Base-by-base conservation (phyloP, 2,113 vertebrate species). In the Macaca nemestrina region DNA sequence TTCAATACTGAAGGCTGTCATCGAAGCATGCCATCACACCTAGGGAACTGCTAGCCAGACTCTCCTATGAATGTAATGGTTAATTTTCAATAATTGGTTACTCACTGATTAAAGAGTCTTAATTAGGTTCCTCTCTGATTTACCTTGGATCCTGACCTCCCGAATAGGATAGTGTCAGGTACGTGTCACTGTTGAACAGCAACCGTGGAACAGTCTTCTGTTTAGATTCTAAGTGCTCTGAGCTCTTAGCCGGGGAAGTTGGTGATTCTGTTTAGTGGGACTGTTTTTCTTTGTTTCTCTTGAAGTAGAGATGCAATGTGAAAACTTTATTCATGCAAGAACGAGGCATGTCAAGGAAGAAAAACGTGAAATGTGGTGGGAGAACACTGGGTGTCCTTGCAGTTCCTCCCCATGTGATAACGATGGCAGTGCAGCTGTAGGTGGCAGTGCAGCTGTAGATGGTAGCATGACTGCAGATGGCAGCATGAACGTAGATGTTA, bases 11-110 rank as follows among this genome's bases (percentile, higher is more conserved):
- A 43, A 43, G 16, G 8, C 35, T 2, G 4, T 57, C n/a, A 20
- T 25, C 27, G 8, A 48, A 45, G 23, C 0, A 2, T 13, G 3
- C 20, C 0, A 0, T 32, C 0, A 18, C 2, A 2, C 48, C 38
- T 25, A 40, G 50, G 43, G 73, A 17, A 22, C 23, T 0, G 1
- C 6, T 3, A 35, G 2, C 20, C 59, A 52, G 73, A 7, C 27
- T 22, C 27, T 40, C 1, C 16, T 0, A 20, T 23, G 20, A n/a
- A 57, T 1, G 8, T 25, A n/a, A 25, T 0, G 0, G 94, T 27
- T 30, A 4, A 25, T 72, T 78, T 80, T 43, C 35, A 22, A 17
- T 6, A 38, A 57, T 4, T 32, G 35, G 9, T 1, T 10, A 23
- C 1, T 32, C 40, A 14, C n/a, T 1, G 12, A 20, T 30, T 16